Conservation (phyloP, 35 echinoderm and acorn worm species). For the Chiridota heheva region DNA sequence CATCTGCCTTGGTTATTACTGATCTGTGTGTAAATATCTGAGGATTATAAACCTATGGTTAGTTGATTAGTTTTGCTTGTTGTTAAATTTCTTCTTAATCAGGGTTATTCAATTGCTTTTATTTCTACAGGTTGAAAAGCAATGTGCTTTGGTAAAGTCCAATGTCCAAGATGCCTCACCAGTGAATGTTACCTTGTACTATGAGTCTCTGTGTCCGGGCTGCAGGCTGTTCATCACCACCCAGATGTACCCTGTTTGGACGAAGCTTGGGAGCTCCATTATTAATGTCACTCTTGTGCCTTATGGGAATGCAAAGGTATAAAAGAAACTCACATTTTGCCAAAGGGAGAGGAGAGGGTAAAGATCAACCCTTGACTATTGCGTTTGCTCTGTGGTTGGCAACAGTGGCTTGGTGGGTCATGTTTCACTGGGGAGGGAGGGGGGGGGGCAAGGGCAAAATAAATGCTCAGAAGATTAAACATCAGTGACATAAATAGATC, state of each 20-base stretch:
- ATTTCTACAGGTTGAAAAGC: slow-evolving; percentile 74
- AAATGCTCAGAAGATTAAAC: neutral
- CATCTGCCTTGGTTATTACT: too few species aligned
- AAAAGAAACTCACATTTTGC: neutral
- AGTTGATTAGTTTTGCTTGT: too few species aligned
- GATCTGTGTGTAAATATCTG: too few species aligned
- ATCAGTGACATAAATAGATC: neutral
- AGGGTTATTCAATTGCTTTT: too few species aligned
- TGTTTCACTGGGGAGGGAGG: neutral
- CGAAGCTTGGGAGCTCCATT: slow-evolving; percentile 51
- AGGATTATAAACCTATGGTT: too few species aligned
- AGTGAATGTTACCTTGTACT: slow-evolving; percentile 68
- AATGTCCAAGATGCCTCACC: neutral
- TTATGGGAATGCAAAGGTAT: slow-evolving; percentile 89
- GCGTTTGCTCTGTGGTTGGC: neutral
- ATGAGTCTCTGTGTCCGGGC: slow-evolving; percentile 85
- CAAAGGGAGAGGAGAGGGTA: neutral
- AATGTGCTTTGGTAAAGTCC: slow-evolving; percentile 53
- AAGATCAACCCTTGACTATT: neutral
- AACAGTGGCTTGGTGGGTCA: neutral
- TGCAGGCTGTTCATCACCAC: slow-evolving; percentile 60
- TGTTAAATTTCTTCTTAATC: too few species aligned
- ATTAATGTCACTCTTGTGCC: slow-evolving; percentile 82
- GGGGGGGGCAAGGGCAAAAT: neutral
- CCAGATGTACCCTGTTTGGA: slow-evolving; percentile 70